phyloP scores from a whole-genome alignment of 2,797 vertebrate species.

The Tragopan temminckii region DNA sequence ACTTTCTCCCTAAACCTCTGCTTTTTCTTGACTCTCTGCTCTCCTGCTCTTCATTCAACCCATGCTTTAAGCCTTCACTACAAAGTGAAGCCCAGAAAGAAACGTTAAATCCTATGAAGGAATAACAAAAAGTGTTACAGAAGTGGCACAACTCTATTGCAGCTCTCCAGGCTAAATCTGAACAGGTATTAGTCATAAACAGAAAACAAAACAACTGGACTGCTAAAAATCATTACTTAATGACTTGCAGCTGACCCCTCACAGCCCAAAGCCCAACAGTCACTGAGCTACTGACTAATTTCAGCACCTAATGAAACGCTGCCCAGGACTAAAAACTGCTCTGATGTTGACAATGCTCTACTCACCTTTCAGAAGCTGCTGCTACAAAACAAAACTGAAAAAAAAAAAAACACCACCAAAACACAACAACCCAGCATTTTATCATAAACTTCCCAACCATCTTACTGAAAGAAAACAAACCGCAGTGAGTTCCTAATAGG shows the following conservation, averaged over 20 bases:
- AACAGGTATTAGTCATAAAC: neutral
- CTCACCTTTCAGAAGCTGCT: neutral
- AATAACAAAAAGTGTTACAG: neutral
- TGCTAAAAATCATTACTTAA: neutral
- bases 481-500: too few relatives aligned
- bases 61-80: neutral
- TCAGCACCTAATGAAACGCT: neutral
- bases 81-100: neutral
- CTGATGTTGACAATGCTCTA: neutral
- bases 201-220: neutral
- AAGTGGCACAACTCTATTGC: neutral
- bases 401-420: neutral
- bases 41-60: neutral
- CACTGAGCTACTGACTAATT: neutral
- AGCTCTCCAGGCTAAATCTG: neutral
- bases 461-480: neutral
- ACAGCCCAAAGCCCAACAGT: neutral
- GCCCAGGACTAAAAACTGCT: neutral
- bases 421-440: too few relatives aligned
- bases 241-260: neutral
- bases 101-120: fast-evolving
- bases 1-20: neutral
- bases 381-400: neutral
- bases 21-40: neutral
- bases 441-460: neutral